phyloP scores from a whole-genome alignment of 1,140 invertebrate species.

The Propsilocerus akamusi region DNA sequence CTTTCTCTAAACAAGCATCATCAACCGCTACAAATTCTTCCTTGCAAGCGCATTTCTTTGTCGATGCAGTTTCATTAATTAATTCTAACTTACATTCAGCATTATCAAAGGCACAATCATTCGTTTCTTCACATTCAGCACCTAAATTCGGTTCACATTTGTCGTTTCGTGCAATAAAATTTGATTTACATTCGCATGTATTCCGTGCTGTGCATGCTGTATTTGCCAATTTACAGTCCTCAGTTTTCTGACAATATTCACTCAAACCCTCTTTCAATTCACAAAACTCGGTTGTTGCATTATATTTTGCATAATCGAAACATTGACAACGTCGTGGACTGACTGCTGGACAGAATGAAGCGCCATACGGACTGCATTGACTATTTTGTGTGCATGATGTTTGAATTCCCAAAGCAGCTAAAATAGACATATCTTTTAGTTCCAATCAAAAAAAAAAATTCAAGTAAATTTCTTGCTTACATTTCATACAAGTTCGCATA shows the following conservation, averaged over 20 bases:
- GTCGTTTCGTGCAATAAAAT: conserved; percentile 20
- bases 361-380: conserved; percentile 22
- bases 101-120: conserved; percentile 24
- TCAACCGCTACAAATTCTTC: conserved; percentile 21
- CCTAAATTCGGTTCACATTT: conserved; percentile 22
- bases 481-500: conserved; percentile 19
- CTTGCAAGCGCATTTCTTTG: conserved; percentile 26
- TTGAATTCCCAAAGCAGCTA: background rate
- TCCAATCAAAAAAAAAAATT: background rate
- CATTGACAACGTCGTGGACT: conserved; percentile 20
- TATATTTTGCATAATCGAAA: conserved; percentile 19
- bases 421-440: background rate
- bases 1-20: conserved; percentile 24
- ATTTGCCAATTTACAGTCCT: conserved; percentile 19
- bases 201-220: conserved; percentile 21
- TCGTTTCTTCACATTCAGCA: conserved; percentile 20
- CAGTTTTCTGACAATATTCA: conserved; percentile 16
- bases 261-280: conserved; percentile 18
- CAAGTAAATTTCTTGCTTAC: conserved; percentile 10
- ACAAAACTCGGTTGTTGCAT: conserved; percentile 19
- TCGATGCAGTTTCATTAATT: conserved; percentile 11
- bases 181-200: conserved; percentile 21
- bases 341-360: conserved; percentile 16
- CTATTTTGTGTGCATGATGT: conserved; percentile 19
- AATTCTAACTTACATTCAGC: conserved; percentile 17